phyloP scores from a whole-genome alignment of 1,140 invertebrate species.

The Steinernema khuongi region DNA sequence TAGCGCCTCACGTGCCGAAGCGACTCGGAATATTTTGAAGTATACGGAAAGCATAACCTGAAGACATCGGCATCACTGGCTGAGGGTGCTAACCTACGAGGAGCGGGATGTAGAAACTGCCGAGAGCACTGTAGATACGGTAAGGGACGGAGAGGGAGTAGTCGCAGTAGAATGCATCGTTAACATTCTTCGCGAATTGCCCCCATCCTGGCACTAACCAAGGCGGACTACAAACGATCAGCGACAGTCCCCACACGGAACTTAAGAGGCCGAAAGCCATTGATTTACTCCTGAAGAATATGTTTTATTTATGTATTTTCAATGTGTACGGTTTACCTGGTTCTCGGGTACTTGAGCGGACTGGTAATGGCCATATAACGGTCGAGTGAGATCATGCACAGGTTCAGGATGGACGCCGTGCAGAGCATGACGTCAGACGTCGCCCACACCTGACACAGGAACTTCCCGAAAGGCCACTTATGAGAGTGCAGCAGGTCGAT shows the following conservation, averaged over 20 bases:
- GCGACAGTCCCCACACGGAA: constrained; percentile 49
- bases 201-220: constrained; percentile 55
- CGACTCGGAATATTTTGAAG: constrained; percentile 59
- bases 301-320: not conserved
- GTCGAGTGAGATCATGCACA: constrained; percentile 64
- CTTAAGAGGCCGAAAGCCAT: constrained; percentile 51
- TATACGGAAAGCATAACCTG: constrained; percentile 57
- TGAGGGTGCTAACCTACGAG: constrained; percentile 42
- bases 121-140: constrained; percentile 56
- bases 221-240: constrained; percentile 54
- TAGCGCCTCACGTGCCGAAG: constrained; percentile 54
- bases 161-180: constrained; percentile 42
- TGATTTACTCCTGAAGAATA: not conserved
- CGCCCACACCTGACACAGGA: constrained; percentile 63
- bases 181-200: constrained; percentile 28
- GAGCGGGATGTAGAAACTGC: constrained; percentile 56
- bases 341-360: constrained; percentile 63
- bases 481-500: constrained; percentile 54
- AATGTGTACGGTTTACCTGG: constrained; percentile 43
- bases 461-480: constrained; percentile 61
- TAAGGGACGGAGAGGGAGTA: constrained; percentile 57
- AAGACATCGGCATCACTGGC: constrained; percentile 12
- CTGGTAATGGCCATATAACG: constrained; percentile 64
- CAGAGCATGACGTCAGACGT: constrained; percentile 64
- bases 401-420: constrained; percentile 64